A percentile compares a stretch with the other conserved stretches of the same genome.
These are phyloP conservation scores for Lucifuga dentata DNA, from an alignment of 2,113 vertebrate species.

Conservation along the genomic window DNA sequence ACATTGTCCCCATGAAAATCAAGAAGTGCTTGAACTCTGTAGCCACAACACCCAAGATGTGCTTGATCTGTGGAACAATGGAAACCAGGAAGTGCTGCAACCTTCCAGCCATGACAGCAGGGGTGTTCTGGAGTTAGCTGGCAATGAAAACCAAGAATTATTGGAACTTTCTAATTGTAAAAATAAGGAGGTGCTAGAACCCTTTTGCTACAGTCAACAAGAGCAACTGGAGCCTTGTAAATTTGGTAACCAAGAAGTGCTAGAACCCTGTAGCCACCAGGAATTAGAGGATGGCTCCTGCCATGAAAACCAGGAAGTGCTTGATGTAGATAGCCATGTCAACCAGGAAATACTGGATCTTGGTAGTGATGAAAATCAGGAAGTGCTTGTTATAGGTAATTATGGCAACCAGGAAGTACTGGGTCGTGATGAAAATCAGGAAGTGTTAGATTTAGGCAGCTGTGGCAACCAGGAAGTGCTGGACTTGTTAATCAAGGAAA, in stretches of 20 bases:
- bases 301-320: slow-evolving; percentile 59
- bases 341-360: slow-evolving; percentile 37
- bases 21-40: slow-evolving; percentile 57
- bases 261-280: slow-evolving; percentile 28
- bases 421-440: slow-evolving; percentile 1
- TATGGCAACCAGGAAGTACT: no score
- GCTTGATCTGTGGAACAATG: slow-evolving; percentile 28
- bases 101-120: slow-evolving; percentile 4
- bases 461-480: slow-evolving; percentile 65
- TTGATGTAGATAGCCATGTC: slow-evolving; percentile 16
- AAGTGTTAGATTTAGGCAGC: slow-evolving; percentile 8
- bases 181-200: slow-evolving; percentile 69
- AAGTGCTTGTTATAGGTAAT: background rate
- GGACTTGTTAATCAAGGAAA: slow-evolving; percentile 30
- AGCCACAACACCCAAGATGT: slow-evolving; percentile 28
- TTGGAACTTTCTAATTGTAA: slow-evolving; percentile 36
- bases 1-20: slow-evolving; percentile 49
- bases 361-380: slow-evolving; percentile 1
- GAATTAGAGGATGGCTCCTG: slow-evolving; percentile 29
- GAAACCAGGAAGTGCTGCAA: slow-evolving; percentile 60
- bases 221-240: slow-evolving; percentile 24
- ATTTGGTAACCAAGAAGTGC: slow-evolving; percentile 53
- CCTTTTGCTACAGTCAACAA: slow-evolving; percentile 10
- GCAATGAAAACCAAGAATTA: slow-evolving; percentile 45
- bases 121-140: slow-evolving; percentile 3